A percentile compares a stretch with the other conserved stretches of the same genome.
phyloP scores from a whole-genome alignment of 2,888 invertebrate species.

The Noctua pronuba region DNA sequence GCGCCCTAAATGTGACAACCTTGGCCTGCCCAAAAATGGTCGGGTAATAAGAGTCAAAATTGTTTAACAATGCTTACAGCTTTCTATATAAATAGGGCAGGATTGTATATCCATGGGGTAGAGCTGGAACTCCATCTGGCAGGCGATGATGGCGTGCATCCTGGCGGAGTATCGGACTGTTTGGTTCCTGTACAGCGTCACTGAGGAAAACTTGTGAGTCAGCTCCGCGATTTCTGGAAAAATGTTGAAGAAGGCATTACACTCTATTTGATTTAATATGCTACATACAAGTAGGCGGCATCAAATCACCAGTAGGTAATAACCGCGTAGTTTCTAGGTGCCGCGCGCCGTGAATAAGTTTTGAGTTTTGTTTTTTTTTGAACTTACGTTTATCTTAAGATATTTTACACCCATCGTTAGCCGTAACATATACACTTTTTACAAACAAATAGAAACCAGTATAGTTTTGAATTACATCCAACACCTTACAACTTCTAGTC shows the following conservation, averaged over 20 bases:
- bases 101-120: constrained; percentile 97
- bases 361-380: too few species aligned
- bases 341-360: background rate
- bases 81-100: constrained; percentile 95
- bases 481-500: background rate
- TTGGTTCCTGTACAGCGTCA: constrained; percentile 94
- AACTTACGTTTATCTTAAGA: too few species aligned
- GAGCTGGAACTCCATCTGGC: constrained; percentile 96
- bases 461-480: background rate
- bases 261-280: background rate
- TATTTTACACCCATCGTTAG: background rate
- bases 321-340: background rate
- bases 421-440: background rate
- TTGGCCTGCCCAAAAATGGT: constrained; percentile 2
- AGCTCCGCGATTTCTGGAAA: constrained; percentile 94
- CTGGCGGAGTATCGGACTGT: constrained; percentile 95
- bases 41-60: background rate
- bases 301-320: too few species aligned
- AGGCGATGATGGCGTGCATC: constrained; percentile 96
- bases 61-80: constrained; percentile 92
- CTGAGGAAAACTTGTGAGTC: constrained; percentile 95
- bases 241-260: background rate
- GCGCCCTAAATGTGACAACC: background rate
- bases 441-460: background rate
- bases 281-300: background rate